Evolutionary conservation across 92 coral and sea anemone species (phyloP).

Genomic region (Bergia sp.): DNA sequence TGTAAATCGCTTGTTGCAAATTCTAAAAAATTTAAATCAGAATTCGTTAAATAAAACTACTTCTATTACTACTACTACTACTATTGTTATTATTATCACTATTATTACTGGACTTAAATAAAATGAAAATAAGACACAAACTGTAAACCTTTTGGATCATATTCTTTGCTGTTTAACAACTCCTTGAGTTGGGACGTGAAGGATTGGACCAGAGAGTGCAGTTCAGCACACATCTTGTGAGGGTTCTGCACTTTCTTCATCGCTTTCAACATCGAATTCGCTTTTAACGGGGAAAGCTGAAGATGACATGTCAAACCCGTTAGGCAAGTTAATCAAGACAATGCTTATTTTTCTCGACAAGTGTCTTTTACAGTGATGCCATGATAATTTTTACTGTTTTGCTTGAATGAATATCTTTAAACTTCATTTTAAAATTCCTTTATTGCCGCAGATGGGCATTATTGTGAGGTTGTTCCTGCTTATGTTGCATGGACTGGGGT

Average conservation of each 20-base stretch:
- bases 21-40: too few relatives aligned
- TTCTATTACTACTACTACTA: too few relatives aligned
- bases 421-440: too few relatives aligned
- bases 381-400: background rate
- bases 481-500: too few relatives aligned
- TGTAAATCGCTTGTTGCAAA: too few relatives aligned
- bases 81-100: too few relatives aligned
- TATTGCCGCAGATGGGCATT: background rate
- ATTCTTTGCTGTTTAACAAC: slow-evolving; percentile 68
- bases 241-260: slow-evolving; percentile 89
- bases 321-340: background rate
- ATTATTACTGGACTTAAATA: background rate
- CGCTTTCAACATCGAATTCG: slow-evolving; percentile 81
- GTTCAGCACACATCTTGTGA: slow-evolving; percentile 77
- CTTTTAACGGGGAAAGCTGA: slow-evolving; percentile 82
- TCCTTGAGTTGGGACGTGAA: slow-evolving; percentile 88
- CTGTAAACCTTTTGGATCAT: slow-evolving; percentile 66
- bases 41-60: too few relatives aligned
- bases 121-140: background rate
- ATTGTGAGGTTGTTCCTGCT: too few relatives aligned
- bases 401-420: background rate
- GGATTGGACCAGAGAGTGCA: slow-evolving; percentile 76
- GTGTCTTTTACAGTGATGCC: background rate
- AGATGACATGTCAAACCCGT: background rate
- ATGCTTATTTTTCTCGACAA: background rate